These are phyloP conservation scores for Panthera uncia DNA, from an alignment of 2,113 vertebrate genomes.

Conservation along the genomic window DNA sequence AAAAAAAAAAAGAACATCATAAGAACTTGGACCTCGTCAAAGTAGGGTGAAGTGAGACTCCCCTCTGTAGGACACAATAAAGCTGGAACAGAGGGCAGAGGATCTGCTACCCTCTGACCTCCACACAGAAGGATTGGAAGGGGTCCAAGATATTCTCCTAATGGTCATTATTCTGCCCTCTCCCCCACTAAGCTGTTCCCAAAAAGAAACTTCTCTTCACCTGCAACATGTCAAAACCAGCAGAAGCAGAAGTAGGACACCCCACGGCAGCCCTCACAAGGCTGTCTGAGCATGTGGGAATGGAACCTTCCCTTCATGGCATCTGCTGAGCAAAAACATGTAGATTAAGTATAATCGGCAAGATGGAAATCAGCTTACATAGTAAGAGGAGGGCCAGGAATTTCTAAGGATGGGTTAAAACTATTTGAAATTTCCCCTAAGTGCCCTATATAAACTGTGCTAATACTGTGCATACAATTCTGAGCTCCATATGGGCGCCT, in stretches of 20 bases:
- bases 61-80: background rate
- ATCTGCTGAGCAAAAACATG: constrained; percentile 54
- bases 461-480: background rate
- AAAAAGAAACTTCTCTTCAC: constrained; percentile 67
- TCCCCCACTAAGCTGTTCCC: constrained; percentile 51
- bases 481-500: background rate
- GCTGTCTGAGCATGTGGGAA: constrained; percentile 47
- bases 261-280: background rate
- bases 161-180: constrained; percentile 50
- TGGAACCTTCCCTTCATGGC: background rate
- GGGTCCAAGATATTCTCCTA: background rate
- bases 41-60: constrained; percentile 40
- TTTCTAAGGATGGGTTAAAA: constrained; percentile 42
- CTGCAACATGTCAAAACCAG: constrained; percentile 42
- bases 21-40: constrained; percentile 43
- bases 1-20: background rate
- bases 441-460: constrained; percentile 13
- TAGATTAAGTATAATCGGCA: constrained; percentile 29
- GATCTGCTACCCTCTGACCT: background rate
- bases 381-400: background rate
- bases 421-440: constrained; percentile 51
- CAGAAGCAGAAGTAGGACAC: constrained; percentile 44
- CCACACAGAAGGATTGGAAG: background rate
- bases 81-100: background rate
- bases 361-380: background rate